Percentiles rank a stretch among this genome's conserved stretches.
Evolutionary conservation across 2,113 vertebrate genomes (phyloP).

Genomic region (Trichomycterus rosablanca): DNA sequence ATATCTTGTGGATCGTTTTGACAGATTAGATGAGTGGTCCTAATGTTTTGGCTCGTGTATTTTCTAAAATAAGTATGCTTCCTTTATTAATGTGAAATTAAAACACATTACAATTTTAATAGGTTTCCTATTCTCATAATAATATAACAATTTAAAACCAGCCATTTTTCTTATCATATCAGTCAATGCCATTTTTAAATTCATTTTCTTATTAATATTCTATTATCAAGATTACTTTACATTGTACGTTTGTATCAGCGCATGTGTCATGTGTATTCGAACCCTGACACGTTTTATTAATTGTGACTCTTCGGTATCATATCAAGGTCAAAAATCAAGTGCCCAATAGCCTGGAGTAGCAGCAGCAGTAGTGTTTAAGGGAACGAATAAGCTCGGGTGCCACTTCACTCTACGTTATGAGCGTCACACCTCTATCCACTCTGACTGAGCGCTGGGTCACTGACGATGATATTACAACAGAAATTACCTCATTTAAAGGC

Average conservation of each 20-base stretch:
- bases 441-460: constrained; percentile 52
- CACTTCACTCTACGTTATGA: constrained; percentile 72
- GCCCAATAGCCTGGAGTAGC: constrained; percentile 63
- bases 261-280: not conserved
- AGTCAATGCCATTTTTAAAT: no score
- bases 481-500: constrained; percentile 85
- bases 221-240: no score
- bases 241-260: not conserved
- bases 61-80: no score
- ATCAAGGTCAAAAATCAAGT: constrained; percentile 27
- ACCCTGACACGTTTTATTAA: constrained; percentile 4
- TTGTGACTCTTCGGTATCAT: constrained; percentile 9
- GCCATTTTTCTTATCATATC: no score
- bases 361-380: constrained; percentile 73
- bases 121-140: no score
- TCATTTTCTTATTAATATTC: no score
- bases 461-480: constrained; percentile 69
- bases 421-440: not conserved
- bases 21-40: no score
- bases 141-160: no score
- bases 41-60: no score
- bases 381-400: constrained; percentile 69
- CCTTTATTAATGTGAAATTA: no score
- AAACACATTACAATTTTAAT: no score
- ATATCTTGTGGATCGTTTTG: no score